Evolutionary conservation across 2,113 vertebrate species (phyloP).

Genomic region (Leptobrachium leishanense): DNA sequence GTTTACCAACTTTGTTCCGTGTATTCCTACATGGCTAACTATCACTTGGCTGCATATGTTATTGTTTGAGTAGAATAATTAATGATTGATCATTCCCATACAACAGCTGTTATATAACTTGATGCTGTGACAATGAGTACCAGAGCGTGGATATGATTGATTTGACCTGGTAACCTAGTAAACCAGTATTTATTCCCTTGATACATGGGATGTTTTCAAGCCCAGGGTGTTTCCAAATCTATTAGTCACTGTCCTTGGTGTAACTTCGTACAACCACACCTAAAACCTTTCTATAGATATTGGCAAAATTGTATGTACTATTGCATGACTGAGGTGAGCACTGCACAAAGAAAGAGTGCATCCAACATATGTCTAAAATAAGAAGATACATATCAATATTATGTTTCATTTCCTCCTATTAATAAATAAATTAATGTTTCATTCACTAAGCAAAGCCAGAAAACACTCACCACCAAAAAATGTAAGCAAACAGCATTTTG

Average conservation of each 20-base stretch:
- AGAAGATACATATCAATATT: no score
- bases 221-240: constrained; percentile 19
- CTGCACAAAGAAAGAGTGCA: neutral
- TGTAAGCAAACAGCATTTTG: no score
- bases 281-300: neutral
- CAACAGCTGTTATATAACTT: constrained; percentile 8
- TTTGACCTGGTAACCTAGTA: constrained; percentile 39
- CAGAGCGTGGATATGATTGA: neutral
- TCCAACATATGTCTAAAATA: neutral
- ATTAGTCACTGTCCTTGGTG: constrained; percentile 17
- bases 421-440: no score
- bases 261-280: constrained; percentile 29
- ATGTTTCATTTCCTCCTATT: no score
- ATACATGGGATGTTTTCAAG: constrained; percentile 16
- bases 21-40: no score
- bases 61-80: no score
- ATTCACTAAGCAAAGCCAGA: no score
- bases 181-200: constrained; percentile 25
- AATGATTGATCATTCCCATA: constrained; percentile 5
- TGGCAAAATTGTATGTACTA: neutral
- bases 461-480: no score
- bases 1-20: no score
- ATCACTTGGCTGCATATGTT: no score
- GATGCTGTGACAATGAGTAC: neutral
- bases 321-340: neutral